Evolutionary conservation across 1,140 invertebrate species (phyloP).

Genomic region (Drosophila ercepeae): DNA sequence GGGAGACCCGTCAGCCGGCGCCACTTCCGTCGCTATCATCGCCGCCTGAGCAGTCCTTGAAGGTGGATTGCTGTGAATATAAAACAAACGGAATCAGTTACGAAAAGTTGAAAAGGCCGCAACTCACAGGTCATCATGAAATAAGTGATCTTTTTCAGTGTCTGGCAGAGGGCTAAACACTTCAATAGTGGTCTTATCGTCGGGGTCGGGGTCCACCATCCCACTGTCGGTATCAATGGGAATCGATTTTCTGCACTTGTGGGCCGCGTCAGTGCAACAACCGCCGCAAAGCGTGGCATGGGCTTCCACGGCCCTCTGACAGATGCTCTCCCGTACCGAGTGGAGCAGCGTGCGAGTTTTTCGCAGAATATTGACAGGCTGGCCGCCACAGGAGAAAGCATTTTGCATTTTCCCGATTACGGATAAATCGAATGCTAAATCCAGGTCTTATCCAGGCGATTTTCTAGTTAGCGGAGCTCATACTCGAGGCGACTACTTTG

Average conservation of each 20-base stretch:
- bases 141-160: constrained; percentile 20
- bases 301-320: constrained; percentile 20
- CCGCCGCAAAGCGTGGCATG: constrained; percentile 3
- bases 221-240: constrained; percentile 40
- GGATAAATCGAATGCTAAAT: constrained; percentile 3
- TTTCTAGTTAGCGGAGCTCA: not conserved
- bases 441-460: not conserved
- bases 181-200: constrained; percentile 38
- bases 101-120: not conserved
- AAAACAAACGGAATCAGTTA: not conserved
- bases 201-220: constrained; percentile 1
- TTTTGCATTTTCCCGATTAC: constrained; percentile 49
- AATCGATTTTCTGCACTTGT: constrained; percentile 60
- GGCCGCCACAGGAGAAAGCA: constrained; percentile 36
- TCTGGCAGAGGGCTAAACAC: constrained; percentile 14
- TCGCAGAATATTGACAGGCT: constrained; percentile 37
- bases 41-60: not conserved
- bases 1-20: constrained; percentile 40
- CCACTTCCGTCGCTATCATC: constrained; percentile 13
- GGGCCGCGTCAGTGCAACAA: constrained; percentile 32
- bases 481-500: constrained; percentile 18
- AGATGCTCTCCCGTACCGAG: constrained; percentile 30
- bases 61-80: not conserved
- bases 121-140: constrained; percentile 44
- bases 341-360: constrained; percentile 35